Evolutionary conservation across 2,797 vertebrate genomes (phyloP).

Genomic region (Enteromius fasciolatus): DNA sequence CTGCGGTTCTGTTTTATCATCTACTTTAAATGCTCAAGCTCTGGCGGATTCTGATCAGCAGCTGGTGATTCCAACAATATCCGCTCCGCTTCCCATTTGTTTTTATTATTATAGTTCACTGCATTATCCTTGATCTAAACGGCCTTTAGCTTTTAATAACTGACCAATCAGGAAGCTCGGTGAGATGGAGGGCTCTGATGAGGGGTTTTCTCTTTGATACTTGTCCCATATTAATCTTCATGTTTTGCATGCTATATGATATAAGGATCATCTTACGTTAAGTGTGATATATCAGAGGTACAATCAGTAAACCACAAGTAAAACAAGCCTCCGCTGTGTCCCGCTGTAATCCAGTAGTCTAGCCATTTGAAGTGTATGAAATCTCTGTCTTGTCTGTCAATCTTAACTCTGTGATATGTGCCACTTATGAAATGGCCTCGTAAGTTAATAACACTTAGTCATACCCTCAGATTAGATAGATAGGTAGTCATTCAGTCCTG

Average conservation of each 20-base stretch:
- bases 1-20: background rate
- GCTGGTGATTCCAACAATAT: too few species aligned
- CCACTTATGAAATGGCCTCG: background rate
- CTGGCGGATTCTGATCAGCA: too few species aligned
- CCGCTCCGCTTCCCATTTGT: background rate
- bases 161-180: background rate
- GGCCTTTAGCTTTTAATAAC: background rate
- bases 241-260: background rate
- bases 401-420: background rate
- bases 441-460: constrained; percentile 8
- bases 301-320: background rate
- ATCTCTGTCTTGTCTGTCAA: background rate
- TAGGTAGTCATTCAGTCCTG: background rate
- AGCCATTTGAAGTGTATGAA: background rate
- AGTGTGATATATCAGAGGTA: background rate
- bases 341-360: background rate
- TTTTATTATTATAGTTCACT: background rate
- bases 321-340: background rate
- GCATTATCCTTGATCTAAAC: background rate
- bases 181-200: background rate
- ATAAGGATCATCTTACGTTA: background rate
- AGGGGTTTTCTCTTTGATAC: background rate
- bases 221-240: constrained; percentile 5
- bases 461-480: background rate
- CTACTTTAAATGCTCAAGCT: background rate